These are phyloP conservation scores for Tragelaphus imberbis DNA, from an alignment of 2,113 vertebrate genomes.

Conservation along the genomic window DNA sequence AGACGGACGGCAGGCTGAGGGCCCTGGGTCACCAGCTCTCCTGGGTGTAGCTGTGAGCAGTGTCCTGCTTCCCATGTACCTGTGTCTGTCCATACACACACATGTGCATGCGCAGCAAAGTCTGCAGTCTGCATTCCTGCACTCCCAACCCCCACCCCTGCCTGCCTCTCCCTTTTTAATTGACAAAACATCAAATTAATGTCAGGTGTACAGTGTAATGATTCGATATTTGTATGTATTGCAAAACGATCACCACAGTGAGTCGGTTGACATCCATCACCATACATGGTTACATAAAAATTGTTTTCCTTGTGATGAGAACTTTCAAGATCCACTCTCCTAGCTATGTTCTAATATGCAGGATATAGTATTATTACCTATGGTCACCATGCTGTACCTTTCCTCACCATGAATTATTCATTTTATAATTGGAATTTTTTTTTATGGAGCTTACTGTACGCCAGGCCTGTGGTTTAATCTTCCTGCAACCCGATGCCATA, in stretches of 20 bases:
- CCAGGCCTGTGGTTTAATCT: background rate
- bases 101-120: fast-evolving
- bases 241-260: background rate
- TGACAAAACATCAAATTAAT: background rate
- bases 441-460: background rate
- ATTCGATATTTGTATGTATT: background rate
- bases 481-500: background rate
- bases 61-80: background rate
- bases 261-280: background rate
- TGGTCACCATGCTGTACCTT: background rate
- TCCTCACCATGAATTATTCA: background rate
- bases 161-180: background rate
- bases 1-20: background rate
- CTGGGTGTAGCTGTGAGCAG: background rate
- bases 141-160: background rate
- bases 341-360: background rate
- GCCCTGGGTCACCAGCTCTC: background rate
- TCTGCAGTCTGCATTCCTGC: background rate
- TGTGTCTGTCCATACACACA: background rate
- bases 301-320: background rate
- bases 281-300: background rate
- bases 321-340: background rate
- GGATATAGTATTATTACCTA: background rate
- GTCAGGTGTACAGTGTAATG: background rate
- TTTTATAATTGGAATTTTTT: background rate